Percentiles rank a stretch among this genome's conserved stretches.
Conservation (phyloP, 2,797 vertebrate genomes). For the Paedocypris micromegethes region DNA sequence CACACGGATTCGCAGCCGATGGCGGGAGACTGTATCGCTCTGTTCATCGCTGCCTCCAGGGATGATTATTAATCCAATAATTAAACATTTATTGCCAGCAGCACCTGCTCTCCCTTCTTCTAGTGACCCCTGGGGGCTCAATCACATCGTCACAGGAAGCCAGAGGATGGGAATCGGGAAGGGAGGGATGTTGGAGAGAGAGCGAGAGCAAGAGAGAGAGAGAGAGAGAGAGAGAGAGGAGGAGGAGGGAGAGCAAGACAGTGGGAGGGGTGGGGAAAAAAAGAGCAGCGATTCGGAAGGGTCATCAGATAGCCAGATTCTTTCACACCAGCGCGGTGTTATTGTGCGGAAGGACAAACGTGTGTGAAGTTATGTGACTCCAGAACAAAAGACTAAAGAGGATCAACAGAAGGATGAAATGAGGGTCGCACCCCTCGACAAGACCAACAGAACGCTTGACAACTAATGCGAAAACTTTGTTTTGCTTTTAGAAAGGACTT, state of each 20-base stretch:
- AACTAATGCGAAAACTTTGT: slow-evolving; percentile 49
- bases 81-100: slow-evolving; percentile 86
- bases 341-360: slow-evolving; percentile 56
- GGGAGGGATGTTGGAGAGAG: slow-evolving; percentile 34
- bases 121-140: slow-evolving; percentile 65
- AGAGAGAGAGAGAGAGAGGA: too few relatives aligned
- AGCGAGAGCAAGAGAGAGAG: slow-evolving; percentile 37
- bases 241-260: slow-evolving; percentile 58
- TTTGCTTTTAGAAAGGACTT: slow-evolving; percentile 35
- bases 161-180: slow-evolving; percentile 46
- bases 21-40: slow-evolving; percentile 58
- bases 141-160: slow-evolving; percentile 58
- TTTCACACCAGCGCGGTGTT: slow-evolving; percentile 66
- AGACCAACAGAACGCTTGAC: slow-evolving; percentile 23
- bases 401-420: slow-evolving; percentile 53
- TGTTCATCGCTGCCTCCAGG: slow-evolving; percentile 61
- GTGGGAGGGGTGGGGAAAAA: slow-evolving; percentile 64
- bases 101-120: slow-evolving; percentile 78
- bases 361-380: slow-evolving; percentile 78
- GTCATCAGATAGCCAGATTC: slow-evolving; percentile 74
- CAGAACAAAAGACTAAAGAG: slow-evolving; percentile 67
- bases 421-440: slow-evolving; percentile 42
- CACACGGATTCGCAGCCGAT: slow-evolving; percentile 30
- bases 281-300: slow-evolving; percentile 67
- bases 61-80: slow-evolving; percentile 89